Percentiles rank a stretch among this genome's conserved stretches.
Conservation (phyloP, 2,113 vertebrate genomes). For the Galeopterus variegatus region DNA sequence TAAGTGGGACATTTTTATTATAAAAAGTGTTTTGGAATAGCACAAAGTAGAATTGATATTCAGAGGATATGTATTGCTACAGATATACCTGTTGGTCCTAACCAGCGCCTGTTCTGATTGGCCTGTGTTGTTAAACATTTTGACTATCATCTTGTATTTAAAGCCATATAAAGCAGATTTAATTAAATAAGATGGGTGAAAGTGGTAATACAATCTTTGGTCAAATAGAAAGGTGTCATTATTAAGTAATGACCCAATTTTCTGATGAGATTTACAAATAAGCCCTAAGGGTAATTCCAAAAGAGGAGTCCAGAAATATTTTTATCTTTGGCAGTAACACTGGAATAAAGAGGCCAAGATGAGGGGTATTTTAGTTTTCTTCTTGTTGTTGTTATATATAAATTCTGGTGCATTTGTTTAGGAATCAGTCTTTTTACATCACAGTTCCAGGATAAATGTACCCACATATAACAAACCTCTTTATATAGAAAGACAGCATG, state of each 20-base stretch:
- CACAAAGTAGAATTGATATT: slow-evolving; percentile 9
- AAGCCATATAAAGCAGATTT: not conserved
- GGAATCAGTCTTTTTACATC: not conserved
- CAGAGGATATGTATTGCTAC: not conserved
- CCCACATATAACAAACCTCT: not conserved
- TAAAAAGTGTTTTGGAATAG: not conserved
- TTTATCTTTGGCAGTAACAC: not conserved
- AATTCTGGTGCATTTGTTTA: not conserved
- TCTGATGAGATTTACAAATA: not conserved
- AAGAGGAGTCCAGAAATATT: not conserved
- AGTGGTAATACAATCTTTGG: not conserved
- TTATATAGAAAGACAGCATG: not conserved
- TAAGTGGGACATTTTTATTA: not conserved
- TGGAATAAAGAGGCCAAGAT: not conserved
- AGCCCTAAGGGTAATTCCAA: not conserved
- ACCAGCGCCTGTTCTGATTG: not conserved
- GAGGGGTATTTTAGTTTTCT: not conserved
- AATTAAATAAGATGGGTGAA: not conserved
- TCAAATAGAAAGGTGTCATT: slow-evolving; percentile 24
- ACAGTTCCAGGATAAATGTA: not conserved
- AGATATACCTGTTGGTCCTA: not conserved
- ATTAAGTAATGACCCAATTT: not conserved
- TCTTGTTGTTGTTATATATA: not conserved
- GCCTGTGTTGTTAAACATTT: not conserved
- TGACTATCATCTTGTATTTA: not conserved